A percentile compares a stretch with the other conserved stretches of the same genome.
phyloP scores from a whole-genome alignment of 2,888 invertebrate species.

The Drosophila melanosoma region DNA sequence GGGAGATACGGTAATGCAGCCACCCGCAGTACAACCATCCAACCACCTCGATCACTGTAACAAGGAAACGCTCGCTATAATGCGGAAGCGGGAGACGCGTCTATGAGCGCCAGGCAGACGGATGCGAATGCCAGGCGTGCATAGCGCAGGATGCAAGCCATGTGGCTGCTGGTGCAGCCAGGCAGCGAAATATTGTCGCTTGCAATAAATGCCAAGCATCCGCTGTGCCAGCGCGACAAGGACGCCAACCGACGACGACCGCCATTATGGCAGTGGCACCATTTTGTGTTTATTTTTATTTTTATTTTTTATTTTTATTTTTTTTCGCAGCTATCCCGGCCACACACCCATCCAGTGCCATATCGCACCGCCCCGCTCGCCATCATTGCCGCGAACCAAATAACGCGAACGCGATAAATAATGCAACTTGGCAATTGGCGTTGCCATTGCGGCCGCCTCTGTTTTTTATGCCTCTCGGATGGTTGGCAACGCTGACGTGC shows the following conservation, averaged over 20 bases:
- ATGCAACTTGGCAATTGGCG: conserved; percentile 75
- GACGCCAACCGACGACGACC: conserved; percentile 46
- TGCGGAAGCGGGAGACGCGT: conserved; percentile 29
- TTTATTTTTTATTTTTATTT: not conserved
- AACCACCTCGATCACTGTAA: conserved; percentile 26
- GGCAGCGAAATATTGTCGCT: conserved; percentile 77
- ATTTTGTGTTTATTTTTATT: conserved; percentile 54
- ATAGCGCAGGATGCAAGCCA: conserved; percentile 19
- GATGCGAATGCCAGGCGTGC: conserved; percentile 36
- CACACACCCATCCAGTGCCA: not conserved
- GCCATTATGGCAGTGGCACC: conserved; percentile 73
- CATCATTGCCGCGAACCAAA: conserved; percentile 35
- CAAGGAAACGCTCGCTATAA: conserved; percentile 58
- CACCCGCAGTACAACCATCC: not conserved
- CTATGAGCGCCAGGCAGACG: conserved; percentile 46
- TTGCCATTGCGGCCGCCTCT: conserved; percentile 26
- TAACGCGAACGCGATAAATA: conserved; percentile 74
- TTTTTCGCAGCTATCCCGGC: conserved; percentile 42
- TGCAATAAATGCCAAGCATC: conserved; percentile 80
- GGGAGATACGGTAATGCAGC: conserved; percentile 16
- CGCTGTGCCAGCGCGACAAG: conserved; percentile 68
- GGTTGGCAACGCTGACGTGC: conserved; percentile 42
- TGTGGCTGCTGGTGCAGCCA: conserved; percentile 47
- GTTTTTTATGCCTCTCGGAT: conserved; percentile 61
- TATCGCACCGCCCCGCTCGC: not conserved